Evolutionary conservation across 2,113 vertebrate species (phyloP).

Genomic region (Nesogale talazaci): DNA sequence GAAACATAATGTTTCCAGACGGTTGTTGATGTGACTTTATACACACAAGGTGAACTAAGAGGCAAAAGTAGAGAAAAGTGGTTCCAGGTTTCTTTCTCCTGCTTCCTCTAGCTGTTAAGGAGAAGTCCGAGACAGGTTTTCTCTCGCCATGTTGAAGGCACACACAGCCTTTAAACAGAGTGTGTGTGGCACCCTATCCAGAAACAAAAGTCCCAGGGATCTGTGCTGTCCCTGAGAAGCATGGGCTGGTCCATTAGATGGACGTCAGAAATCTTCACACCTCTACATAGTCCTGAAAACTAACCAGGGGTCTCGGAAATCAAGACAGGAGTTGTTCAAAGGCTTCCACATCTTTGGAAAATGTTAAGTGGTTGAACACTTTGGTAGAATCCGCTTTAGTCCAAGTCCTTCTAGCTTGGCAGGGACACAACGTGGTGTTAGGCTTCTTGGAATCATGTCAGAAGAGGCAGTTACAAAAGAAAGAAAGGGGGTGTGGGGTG

Average conservation of each 20-base stretch:
- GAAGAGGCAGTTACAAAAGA: not conserved
- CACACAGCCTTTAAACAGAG: too few relatives aligned
- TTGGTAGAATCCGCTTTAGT: not conserved
- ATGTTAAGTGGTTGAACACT: not conserved
- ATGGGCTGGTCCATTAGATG: accelerated
- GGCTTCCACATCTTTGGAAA: not conserved
- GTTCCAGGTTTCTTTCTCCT: not conserved
- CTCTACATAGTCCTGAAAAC: not conserved
- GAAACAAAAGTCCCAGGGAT: not conserved
- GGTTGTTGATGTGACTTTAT: not conserved
- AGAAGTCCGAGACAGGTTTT: too few relatives aligned
- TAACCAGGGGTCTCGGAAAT: too few relatives aligned
- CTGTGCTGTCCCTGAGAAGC: not conserved
- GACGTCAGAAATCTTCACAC: not conserved
- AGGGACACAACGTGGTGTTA: not conserved
- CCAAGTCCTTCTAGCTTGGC: not conserved
- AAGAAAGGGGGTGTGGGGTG: too few relatives aligned
- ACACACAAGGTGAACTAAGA: not conserved
- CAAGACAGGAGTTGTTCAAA: not conserved
- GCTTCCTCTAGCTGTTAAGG: not conserved
- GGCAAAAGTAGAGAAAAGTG: not conserved
- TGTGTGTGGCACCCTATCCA: not conserved
- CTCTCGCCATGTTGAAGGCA: not conserved
- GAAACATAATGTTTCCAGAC: not conserved
- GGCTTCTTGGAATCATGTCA: not conserved